Evolutionary conservation across 2,797 vertebrate genomes (phyloP).

Genomic region (Sphenopsis melanotis): DNA sequence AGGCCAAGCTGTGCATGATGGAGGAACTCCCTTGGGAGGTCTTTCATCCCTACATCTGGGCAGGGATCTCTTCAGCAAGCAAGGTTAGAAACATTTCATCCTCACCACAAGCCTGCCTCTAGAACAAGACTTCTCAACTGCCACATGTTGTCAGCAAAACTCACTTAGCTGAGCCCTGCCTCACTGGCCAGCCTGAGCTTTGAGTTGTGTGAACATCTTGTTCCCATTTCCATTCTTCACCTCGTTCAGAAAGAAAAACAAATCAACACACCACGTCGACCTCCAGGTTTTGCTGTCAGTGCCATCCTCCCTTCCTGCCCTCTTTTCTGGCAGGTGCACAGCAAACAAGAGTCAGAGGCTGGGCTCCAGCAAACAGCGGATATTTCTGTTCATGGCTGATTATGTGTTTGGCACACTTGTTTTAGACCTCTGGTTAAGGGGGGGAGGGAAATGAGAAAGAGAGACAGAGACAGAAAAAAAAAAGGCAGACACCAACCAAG

Average conservation of each 20-base stretch:
- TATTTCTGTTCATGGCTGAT: slow-evolving; percentile 43
- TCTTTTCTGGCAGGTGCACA: not conserved
- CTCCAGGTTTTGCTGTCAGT: not conserved
- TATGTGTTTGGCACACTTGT: slow-evolving; percentile 15
- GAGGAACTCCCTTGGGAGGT: not conserved
- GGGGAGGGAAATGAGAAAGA: not conserved
- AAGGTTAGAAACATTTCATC: not conserved
- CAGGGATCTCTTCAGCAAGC: not conserved
- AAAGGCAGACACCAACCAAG: not conserved
- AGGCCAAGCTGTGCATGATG: not conserved
- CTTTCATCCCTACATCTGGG: not conserved
- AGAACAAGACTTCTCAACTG: not conserved
- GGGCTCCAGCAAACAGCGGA: not conserved
- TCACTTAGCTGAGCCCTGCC: not conserved
- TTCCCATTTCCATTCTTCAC: not conserved
- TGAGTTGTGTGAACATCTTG: not conserved
- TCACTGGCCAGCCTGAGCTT: not conserved
- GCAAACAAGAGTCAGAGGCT: not conserved
- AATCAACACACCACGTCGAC: not conserved
- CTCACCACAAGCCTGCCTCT: not conserved
- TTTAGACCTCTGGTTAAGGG: slow-evolving; percentile 15
- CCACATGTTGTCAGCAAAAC: not conserved
- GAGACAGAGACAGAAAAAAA: not conserved
- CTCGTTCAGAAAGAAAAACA: not conserved
- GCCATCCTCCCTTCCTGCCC: not conserved